These are phyloP conservation scores for Hylaea fasciaria DNA, from an alignment of 2,888 invertebrate species.

Conservation along the genomic window DNA sequence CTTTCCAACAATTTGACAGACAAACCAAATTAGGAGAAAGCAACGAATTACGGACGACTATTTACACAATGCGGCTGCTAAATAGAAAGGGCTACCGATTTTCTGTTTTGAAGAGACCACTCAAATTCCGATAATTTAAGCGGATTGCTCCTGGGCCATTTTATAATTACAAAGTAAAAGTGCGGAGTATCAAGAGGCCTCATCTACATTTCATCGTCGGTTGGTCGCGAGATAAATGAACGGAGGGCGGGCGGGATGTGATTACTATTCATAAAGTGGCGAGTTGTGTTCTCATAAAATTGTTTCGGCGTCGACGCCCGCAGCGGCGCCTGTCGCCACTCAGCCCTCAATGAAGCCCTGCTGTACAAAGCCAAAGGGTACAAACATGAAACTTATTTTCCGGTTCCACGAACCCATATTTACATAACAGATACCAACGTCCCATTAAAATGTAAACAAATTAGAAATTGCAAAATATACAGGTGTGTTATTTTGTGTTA, in stretches of 20 bases:
- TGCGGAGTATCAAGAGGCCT: constrained; percentile 67
- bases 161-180: constrained; percentile 65
- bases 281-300: constrained; percentile 62
- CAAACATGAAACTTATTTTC: constrained; percentile 67
- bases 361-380: constrained; percentile 56
- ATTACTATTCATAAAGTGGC: constrained; percentile 76
- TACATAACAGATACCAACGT: constrained; percentile 61
- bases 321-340: constrained; percentile 21
- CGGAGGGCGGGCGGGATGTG: constrained; percentile 62
- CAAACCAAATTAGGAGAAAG: constrained; percentile 27
- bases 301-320: constrained; percentile 49
- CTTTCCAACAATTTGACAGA: constrained; percentile 33
- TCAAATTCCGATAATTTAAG: constrained; percentile 46
- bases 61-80: constrained; percentile 22
- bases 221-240: constrained; percentile 67
- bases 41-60: constrained; percentile 30
- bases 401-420: constrained; percentile 63
- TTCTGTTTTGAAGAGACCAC: constrained; percentile 33
- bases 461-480: constrained; percentile 35
- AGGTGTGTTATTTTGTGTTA: no score
- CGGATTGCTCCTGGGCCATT: constrained; percentile 52
- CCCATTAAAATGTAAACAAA: constrained; percentile 48
- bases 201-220: constrained; percentile 74
- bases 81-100: constrained; percentile 20
- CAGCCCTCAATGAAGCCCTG: constrained; percentile 43